Evolutionary conservation across 2,888 invertebrate genomes (phyloP), one percentile per base, ranked within the genome.

Genomic region (Epistrophe grossulariae): DNA sequence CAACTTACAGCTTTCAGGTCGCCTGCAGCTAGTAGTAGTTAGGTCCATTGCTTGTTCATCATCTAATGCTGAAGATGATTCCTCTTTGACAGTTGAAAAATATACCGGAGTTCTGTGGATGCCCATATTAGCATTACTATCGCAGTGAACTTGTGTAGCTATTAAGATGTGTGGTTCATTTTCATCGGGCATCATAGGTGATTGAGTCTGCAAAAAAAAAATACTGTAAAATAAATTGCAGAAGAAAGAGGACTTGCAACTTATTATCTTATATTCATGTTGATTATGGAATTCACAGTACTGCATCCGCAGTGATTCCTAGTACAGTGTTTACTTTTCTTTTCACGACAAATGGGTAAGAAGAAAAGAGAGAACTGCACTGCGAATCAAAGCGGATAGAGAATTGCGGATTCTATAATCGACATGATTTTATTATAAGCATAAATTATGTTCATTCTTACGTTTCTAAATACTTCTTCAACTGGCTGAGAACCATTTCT

Each of bases 41-140:
- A 87, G 28, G 17, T 87, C 87, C 17, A 87, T 83, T 28, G 87
- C 83, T 55, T 87, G 87, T 15, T 87, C 83, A 24, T 87, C 79
- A 17, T 76, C 66, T 4, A 43, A 13, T 24, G 35, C 3, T 4
- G 17, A 15, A 24, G 79, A 8, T 57, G 48, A 11, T 28, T 87
- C 87, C 13, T 87, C 73, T 50, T 87, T 87, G 9, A 87, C 17
- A 9, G 71, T n/a, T 17, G 83, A 24, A 13, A 87, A 78, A 48
- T 68, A 83, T 5, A 55, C 43, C 8, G 87, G 87, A 5, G 83
- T 50, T n/a, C 79, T 64, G 35, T 70, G 64, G 4, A 83, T 71
- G 1, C 84, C 84, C 84, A 88, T 88, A n/a, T 79, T 84, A 1
- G 84, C 76, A 35, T 88, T 52, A 9, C 55, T 52, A 24, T 88